Base-by-base conservation (phyloP, 2,113 vertebrate species). In the Pungitius pungitius region DNA sequence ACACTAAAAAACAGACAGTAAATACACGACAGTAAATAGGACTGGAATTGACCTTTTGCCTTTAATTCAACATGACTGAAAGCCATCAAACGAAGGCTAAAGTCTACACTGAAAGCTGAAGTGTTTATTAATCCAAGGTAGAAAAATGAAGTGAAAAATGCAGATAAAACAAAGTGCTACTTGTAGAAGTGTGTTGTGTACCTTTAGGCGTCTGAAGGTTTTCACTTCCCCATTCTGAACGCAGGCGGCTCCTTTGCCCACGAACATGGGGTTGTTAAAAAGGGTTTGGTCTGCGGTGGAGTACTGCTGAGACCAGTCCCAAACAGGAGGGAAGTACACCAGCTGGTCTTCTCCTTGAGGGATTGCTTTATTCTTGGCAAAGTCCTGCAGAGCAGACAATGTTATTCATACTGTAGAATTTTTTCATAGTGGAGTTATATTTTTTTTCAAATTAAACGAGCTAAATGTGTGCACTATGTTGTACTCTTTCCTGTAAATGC, bases 231-330 rank as follows among this genome's bases (percentile, higher is more conserved):
- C 94, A 0, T 96, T 97, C 22, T 96, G 95, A 17, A 96, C 78
- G 24, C 91, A 92, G 0, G 95, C 94, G 0, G 90, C 78, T 14
- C 95, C 95, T 94, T 97, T 98, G 1, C 98, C 97, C 0, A 99
- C 67, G 10, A 96, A 99, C 86, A 96, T 88, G 3, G 97, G 98
- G 87, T 97, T 99, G 89, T 97, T 97, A 80, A 99, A 99, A 35
- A 99, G 95, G 43, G 96, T 90, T 69, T 96, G 93, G 71, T 99
- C 97, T 91, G 94, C 95, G 7, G 85, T 83, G 2, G 94, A 90
- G 66, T 95, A 96, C 92, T 99, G 98, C 15, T 97, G 95, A 2
- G 96, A 96, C 98, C 98, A 99, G 86, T 99, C 95, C 98, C 98
- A 99, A 27, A 99, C 97, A 1, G 95, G 94, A 8, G 98, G 97